These are phyloP conservation scores for Chrysogorgia sp. DNA, from an alignment of 92 coral and sea anemone species.

Conservation along the genomic window DNA sequence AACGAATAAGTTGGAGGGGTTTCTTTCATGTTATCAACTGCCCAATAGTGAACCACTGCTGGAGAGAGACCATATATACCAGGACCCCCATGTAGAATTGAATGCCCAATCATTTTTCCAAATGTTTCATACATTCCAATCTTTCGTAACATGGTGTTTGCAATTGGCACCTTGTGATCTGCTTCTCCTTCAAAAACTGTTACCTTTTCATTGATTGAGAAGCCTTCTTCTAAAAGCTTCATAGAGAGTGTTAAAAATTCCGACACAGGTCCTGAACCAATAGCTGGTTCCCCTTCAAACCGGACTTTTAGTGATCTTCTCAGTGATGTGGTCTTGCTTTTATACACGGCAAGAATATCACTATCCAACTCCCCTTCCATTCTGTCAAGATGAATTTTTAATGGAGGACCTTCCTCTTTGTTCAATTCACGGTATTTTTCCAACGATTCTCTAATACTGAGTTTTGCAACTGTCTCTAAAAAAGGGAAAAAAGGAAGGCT, in stretches of 20 bases:
- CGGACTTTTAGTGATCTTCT: conserved; percentile 12
- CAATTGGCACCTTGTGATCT: conserved; percentile 51
- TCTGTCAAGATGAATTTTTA: conserved; percentile 11
- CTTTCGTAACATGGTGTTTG: conserved; percentile 43
- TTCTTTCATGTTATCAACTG: conserved; percentile 9
- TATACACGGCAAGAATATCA: conserved; percentile 19
- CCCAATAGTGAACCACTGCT: conserved; percentile 6
- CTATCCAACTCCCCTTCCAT: conserved; percentile 17
- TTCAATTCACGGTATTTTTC: conserved; percentile 10
- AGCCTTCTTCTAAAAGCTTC: conserved; percentile 1
- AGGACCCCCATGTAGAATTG: conserved; percentile 50
- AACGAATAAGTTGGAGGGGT: not conserved
- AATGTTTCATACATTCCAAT: conserved; percentile 42
- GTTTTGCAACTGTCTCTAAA: conserved; percentile 6
- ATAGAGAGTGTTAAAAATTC: conserved; percentile 6
- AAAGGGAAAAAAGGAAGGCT: not conserved
- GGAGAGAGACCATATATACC: conserved; percentile 54
- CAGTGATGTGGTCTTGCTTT: not conserved
- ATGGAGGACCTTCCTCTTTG: conserved; percentile 10
- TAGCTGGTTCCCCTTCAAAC: conserved; percentile 16
- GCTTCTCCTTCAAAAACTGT: conserved; percentile 39
- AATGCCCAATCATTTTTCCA: conserved; percentile 49
- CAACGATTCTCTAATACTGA: conserved; percentile 18
- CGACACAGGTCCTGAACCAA: not conserved
- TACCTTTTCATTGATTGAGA: not conserved